Base-by-base conservation (phyloP, 1,140 invertebrate genomes). In the Oncopodura yosiiana region DNA sequence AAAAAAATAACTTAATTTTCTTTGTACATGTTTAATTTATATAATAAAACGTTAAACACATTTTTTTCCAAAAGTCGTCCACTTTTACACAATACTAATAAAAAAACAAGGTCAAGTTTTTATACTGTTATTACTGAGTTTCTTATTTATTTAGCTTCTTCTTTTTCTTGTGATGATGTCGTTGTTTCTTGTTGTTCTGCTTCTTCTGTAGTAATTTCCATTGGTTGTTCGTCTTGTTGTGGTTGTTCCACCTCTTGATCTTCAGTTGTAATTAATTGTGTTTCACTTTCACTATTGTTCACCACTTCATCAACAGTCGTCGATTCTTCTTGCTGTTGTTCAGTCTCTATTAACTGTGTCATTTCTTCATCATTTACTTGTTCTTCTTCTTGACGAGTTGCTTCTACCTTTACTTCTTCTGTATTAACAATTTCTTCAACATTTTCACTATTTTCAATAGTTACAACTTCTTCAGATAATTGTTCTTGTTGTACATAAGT, bases 241-340 rank as follows among this genome's bases (percentile, higher is more conserved):
- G 44, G 48, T 49, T 55, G 44, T n/a, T 24, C 30, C 24, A 50
- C 54, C 23, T 50, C 54, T 29, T 44, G 46, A 12, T 30, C 30
- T 19, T 52, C 41, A 11, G 45, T 30, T 8, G 29, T 56, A 26
- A 55, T 38, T 42, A 49, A 9, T 32, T 50, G 16, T 46, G 43
- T 52, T 18, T 48, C 56, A 16, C 11, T 23, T 45, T 32, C 9
- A 23, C 23, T n/a, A 24, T 24, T n/a, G 29, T 56, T 29, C 14
- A 21, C 23, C 12, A 49, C 39, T 12, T 39, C 32, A 14, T 55
- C 34, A n/a, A n/a, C n/a, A n/a, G n/a, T n/a, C n/a, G 43, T 30
- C 19, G 11, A 5, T 30, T 8, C 26, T 9, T 46, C 43, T 29
- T 27, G 26, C 26, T 27, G 9, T 30, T 42, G 19, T 9, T 38